Evolutionary conservation across 2,113 vertebrate species (phyloP).

Genomic region (Cromileptes altivelis): DNA sequence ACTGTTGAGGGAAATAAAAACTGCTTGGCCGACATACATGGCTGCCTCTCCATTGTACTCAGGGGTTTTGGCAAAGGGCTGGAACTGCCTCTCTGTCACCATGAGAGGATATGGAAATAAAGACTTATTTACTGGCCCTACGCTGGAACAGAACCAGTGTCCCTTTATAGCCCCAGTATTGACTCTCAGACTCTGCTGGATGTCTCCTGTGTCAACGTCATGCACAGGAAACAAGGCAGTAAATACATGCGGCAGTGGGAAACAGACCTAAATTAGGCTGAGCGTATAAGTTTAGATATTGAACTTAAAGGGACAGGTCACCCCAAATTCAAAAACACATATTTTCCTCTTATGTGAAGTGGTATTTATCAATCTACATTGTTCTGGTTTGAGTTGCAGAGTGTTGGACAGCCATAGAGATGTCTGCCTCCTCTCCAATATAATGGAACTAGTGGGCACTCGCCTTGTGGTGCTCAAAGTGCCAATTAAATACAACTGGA

Average conservation of each 20-base stretch:
- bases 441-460: too few species aligned
- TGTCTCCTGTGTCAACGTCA: conserved; percentile 37
- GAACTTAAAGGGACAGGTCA: neutral
- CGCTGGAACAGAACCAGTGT: conserved; percentile 50
- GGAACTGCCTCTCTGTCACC: conserved; percentile 60
- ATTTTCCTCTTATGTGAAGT: too few species aligned
- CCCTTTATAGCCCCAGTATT: conserved; percentile 49
- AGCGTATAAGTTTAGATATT: conserved; percentile 1
- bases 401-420: too few species aligned
- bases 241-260: conserved; percentile 9
- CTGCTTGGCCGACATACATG: conserved; percentile 46
- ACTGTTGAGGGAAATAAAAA: conserved; percentile 64
- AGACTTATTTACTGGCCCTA: conserved; percentile 58
- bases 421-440: too few species aligned
- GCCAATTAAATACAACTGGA: too few species aligned
- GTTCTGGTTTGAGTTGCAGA: too few species aligned
- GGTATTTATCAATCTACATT: too few species aligned
- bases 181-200: conserved; percentile 36
- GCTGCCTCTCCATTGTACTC: conserved; percentile 60
- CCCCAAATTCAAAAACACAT: too few species aligned
- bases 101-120: conserved; percentile 67
- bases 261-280: neutral
- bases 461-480: too few species aligned
- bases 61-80: conserved; percentile 47
- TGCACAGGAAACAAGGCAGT: conserved; percentile 34